phyloP scores from a whole-genome alignment of 2,797 vertebrate species.

The Enteromius unitaeniatus region DNA sequence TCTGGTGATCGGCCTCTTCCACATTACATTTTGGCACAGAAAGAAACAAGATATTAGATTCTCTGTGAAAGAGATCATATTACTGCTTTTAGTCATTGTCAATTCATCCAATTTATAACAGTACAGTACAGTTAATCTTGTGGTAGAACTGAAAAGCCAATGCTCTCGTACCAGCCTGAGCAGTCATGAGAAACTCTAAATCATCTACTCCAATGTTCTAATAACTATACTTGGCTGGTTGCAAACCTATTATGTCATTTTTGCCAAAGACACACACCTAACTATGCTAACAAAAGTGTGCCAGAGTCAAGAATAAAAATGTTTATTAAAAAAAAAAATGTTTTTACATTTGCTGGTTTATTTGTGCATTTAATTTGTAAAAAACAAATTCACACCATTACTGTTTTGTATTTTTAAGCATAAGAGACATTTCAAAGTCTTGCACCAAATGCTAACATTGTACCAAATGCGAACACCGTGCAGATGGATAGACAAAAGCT shows the following conservation, averaged over 20 bases:
- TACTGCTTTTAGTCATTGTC: constrained; percentile 4
- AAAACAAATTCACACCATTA: too few relatives aligned
- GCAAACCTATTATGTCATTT: background rate
- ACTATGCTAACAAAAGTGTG: constrained; percentile 11
- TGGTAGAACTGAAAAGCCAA: background rate
- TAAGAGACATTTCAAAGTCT: too few relatives aligned
- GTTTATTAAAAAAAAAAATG: too few relatives aligned
- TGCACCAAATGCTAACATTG: too few relatives aligned
- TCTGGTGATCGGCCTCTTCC: background rate
- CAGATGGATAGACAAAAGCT: background rate
- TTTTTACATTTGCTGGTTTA: background rate
- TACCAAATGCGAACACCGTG: too few relatives aligned
- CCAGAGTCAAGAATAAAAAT: background rate
- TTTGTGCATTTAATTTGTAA: too few relatives aligned
- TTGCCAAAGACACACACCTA: background rate
- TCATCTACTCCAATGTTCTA: background rate
- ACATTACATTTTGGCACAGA: background rate
- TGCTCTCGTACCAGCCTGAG: background rate
- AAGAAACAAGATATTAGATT: constrained; percentile 2
- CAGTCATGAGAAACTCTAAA: background rate
- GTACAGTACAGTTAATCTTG: background rate
- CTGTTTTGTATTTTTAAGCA: too few relatives aligned
- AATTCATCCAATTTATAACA: background rate
- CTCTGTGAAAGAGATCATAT: background rate
- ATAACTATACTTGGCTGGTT: background rate